phyloP scores from a whole-genome alignment of 2,797 vertebrate genomes.

The Xenopus petersii region DNA sequence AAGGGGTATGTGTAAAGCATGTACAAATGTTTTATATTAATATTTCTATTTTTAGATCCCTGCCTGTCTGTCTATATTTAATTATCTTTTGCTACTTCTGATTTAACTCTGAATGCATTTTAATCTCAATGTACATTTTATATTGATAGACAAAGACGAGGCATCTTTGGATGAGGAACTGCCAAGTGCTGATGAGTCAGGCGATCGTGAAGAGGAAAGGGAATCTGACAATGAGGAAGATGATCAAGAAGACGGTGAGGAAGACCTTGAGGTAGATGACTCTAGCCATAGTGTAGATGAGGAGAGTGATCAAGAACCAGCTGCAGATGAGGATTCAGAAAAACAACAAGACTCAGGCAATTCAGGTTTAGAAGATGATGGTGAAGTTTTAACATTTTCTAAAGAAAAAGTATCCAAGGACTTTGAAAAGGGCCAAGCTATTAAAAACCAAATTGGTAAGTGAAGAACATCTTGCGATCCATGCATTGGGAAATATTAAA shows the following conservation, averaged over 20 bases:
- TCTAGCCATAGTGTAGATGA: background rate
- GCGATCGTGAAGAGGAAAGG: background rate
- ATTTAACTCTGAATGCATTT: too few relatives aligned
- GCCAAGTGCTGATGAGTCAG: background rate
- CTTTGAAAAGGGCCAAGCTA: conserved; percentile 84
- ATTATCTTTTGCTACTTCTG: too few relatives aligned
- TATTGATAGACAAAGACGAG: background rate
- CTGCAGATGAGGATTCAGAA: conserved; percentile 51
- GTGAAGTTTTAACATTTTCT: conserved; percentile 71
- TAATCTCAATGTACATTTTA: too few relatives aligned
- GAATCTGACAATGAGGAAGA: background rate
- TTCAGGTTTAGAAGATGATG: conserved; percentile 50
- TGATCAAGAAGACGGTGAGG: too few relatives aligned
- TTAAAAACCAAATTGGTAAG: conserved; percentile 87
- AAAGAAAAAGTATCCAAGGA: conserved; percentile 67
- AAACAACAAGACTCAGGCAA: conserved; percentile 52
- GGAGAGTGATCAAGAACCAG: background rate
- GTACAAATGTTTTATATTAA: too few relatives aligned
- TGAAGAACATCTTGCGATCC: conserved; percentile 32
- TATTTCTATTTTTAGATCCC: too few relatives aligned
- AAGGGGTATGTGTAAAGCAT: too few relatives aligned
- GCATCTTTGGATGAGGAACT: background rate
- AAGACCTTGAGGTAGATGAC: background rate
- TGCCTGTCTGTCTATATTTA: too few relatives aligned
- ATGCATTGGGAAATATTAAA: too few relatives aligned